phyloP scores from a whole-genome alignment of 1,140 invertebrate genomes.

The Drosophila pachea region DNA sequence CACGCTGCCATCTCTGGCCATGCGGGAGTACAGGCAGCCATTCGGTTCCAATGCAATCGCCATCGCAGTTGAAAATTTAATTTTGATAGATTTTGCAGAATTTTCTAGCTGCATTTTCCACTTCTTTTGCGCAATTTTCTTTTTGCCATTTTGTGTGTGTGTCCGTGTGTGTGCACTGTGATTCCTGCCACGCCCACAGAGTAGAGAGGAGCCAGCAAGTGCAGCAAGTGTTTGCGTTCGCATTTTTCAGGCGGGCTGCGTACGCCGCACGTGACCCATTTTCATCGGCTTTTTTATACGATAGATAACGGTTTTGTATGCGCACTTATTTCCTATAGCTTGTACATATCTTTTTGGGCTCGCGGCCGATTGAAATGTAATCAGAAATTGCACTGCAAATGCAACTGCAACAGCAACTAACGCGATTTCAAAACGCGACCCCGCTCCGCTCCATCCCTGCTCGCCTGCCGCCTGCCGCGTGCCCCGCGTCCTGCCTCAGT shows the following conservation, averaged over 20 bases:
- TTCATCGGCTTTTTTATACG: constrained; percentile 17
- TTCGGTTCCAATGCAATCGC: constrained; percentile 24
- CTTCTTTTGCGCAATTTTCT: not conserved
- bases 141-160: not conserved
- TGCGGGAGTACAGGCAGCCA: not conserved
- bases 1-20: not conserved
- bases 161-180: no score
- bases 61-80: constrained; percentile 61
- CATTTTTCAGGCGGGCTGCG: constrained; percentile 40
- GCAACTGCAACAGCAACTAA: constrained; percentile 32
- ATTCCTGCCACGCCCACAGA: constrained; percentile 41
- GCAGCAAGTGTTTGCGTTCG: constrained; percentile 43
- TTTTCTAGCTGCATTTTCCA: constrained; percentile 41
- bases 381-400: constrained; percentile 58
- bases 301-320: constrained; percentile 13
- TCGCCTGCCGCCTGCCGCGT: no score
- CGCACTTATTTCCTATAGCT: not conserved
- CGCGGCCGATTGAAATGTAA: constrained; percentile 54
- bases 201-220: constrained; percentile 34
- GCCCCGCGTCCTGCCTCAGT: constrained; percentile 3
- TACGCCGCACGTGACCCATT: constrained; percentile 49
- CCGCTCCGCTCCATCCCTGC: no score
- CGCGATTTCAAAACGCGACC: constrained; percentile 36
- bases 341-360: constrained; percentile 11
- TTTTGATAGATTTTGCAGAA: constrained; percentile 59